Evolutionary conservation across 2,797 vertebrate genomes (phyloP), one percentile per base, ranked within the genome.

Genomic region (Microchirus variegatus): DNA sequence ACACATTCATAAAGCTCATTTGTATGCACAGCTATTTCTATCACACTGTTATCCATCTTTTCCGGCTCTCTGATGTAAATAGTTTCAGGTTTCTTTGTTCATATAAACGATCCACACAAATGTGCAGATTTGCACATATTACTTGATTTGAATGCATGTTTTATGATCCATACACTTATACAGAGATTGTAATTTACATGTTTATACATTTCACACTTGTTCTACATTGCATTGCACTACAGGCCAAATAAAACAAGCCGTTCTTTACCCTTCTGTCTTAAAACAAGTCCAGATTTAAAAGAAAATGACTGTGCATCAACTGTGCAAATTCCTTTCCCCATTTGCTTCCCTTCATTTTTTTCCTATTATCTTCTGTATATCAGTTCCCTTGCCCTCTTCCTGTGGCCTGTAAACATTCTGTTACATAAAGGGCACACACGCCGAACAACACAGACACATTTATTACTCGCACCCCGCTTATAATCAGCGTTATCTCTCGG

Each of bases 401-500:
- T 10, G 46, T 75, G 60, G 57, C 62, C 44, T 51, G 35, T 22
- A 37, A 53, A 70, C 51, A 53, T 41, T 50, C 17, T 37, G 44
- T 77, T 78, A 43, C 47, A 52, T 50, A 60, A 81, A 73, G 53
- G 11, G 38, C 11, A 40, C 16, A 59, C 40, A 70, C 43, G 49
- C 22, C 44, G 16, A 78, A 51, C 9, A 40, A 53, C 50, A 64
- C 10, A 6, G 13, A 59, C 62, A 64, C 19, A 55, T n/a, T n/a
- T n/a, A n/a, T 44, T 59, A 40, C 11, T 57, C 51, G 50, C 55
- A 55, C 36, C 67, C 45, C 61, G 72, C 63, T 75, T 69, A 55
- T 73, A 89, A 89, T 90, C 69, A 88, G 64, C 17, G 63, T 88
- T 86, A 87, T 91, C 86, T 78, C 36, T 42, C 13, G 42, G 60